phyloP scores from a whole-genome alignment of 1,140 invertebrate species.

The Paramacrobiotus metropolitanus region DNA sequence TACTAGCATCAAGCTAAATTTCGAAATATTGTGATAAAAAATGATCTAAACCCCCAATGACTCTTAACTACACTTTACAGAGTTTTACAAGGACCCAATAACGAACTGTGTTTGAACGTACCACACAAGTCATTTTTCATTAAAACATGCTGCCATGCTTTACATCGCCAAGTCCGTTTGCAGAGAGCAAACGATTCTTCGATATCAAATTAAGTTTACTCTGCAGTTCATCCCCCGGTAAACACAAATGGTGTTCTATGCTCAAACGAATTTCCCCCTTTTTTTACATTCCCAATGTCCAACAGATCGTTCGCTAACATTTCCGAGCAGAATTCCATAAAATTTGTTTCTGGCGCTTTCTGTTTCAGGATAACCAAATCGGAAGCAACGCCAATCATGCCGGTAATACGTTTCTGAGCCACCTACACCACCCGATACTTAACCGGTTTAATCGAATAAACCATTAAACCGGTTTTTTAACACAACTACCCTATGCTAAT shows the following conservation, averaged over 20 bases:
- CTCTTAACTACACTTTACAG: too few species aligned
- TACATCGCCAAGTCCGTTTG: neutral
- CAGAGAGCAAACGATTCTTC: neutral
- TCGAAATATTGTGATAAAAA: too few species aligned
- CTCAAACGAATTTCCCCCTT: neutral
- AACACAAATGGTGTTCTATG: neutral
- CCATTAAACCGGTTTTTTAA: neutral
- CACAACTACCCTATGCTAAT: too few species aligned
- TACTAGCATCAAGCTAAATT: too few species aligned
- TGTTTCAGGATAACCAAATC: neutral
- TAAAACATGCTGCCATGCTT: neutral
- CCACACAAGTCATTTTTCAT: neutral
- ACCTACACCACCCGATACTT: neutral
- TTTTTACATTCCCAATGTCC: neutral
- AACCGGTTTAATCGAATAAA: neutral
- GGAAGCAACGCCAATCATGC: neutral
- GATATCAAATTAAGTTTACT: neutral
- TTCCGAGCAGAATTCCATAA: neutral
- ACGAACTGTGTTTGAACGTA: neutral
- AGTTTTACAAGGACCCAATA: too few species aligned
- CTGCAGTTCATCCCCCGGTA: neutral
- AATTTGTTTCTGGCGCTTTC: neutral
- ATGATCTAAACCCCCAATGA: too few species aligned
- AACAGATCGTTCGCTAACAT: neutral
- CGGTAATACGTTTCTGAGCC: neutral